Base-by-base conservation (phyloP, 2,888 invertebrate genomes). In the Lycocerus yunnanus region DNA sequence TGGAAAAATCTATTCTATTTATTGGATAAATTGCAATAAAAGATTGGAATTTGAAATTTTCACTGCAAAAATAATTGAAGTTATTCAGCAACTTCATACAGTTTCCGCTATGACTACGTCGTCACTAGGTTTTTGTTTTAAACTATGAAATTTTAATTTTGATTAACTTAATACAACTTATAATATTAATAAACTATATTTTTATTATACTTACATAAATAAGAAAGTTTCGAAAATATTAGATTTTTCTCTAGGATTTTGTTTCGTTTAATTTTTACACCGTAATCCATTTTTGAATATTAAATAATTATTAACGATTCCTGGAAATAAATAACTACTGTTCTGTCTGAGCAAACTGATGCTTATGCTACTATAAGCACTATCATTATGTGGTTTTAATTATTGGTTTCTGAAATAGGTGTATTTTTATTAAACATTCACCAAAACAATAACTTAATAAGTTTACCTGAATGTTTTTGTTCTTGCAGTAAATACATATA, bases 211-310 rank as follows among this genome's bases (percentile, higher is more conserved):
- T 90, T 86, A 94, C 94, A 92, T 91, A 85, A 91, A 93, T 74
- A 90, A 90, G 81, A 91, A 86, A 78, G 90, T 89, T 3, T 93
- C 93, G 15, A 94, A 80, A 14, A 89, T 80, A 84, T 91, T 93
- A 3, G 93, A 92, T 6, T 82, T 90, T 81, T 92, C 90, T 77
- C 91, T 88, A 1, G 93, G 94, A 87, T 93, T 93, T 79, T 87
- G 85, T 82, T 90, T 85, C 89, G 85, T 77, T 88, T 88, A 3
- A 84, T 87, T 83, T 90, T 88, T 73, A 88, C 88, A 0, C 89
- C 89, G 0, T 89, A 89, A 83, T 90, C 90, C 90, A 90, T 90
- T 15, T 61, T 18, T n/a, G 1, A 15, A 13, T 18, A 61, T 61
- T 16, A 27, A 11, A 43, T n/a, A n/a, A n/a, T n/a, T n/a, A n/a